Percentiles rank a stretch among this genome's conserved stretches.
phyloP scores from a whole-genome alignment of 2,888 invertebrate genomes.

The Phymatocera aterrima region DNA sequence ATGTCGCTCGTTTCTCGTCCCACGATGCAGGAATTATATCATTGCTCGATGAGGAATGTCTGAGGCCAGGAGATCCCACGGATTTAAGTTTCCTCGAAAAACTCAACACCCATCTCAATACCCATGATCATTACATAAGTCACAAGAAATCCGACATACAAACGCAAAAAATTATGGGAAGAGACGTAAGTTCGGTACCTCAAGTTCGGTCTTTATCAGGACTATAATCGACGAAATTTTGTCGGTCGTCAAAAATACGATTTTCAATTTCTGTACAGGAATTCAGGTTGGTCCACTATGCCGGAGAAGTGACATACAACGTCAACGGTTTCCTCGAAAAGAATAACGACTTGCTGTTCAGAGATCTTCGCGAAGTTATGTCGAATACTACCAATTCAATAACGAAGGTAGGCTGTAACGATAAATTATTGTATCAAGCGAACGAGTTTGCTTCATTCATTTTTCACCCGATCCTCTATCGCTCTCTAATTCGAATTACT shows the following conservation, averaged over 20 bases:
- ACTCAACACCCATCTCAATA: slow-evolving; percentile 83
- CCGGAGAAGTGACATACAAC: slow-evolving; percentile 94
- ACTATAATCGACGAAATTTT: neutral
- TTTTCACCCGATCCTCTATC: no score
- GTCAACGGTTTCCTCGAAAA: slow-evolving; percentile 93
- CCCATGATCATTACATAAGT: slow-evolving; percentile 89
- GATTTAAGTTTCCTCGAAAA: slow-evolving; percentile 90
- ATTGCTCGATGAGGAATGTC: slow-evolving; percentile 93
- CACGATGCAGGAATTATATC: slow-evolving; percentile 84
- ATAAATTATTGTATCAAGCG: neutral
- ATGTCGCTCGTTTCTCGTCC: neutral
- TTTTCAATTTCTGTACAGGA: slow-evolving; percentile 78
- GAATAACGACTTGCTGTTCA: slow-evolving; percentile 93
- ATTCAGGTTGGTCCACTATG: slow-evolving; percentile 93
- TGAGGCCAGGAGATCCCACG: slow-evolving; percentile 91
- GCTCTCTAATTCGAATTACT: slow-evolving; percentile 41
- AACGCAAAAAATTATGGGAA: slow-evolving; percentile 89
- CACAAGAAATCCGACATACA: slow-evolving; percentile 87
- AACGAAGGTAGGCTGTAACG: slow-evolving; percentile 73
- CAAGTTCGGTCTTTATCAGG: neutral
- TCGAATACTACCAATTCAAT: slow-evolving; percentile 82
- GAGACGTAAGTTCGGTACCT: slow-evolving; percentile 89
- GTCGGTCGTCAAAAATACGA: neutral
- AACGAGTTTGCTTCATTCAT: neutral
- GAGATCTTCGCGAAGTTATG: slow-evolving; percentile 92